Base-by-base conservation (phyloP, 2,888 invertebrate species). In the Hyposoter didymator region DNA sequence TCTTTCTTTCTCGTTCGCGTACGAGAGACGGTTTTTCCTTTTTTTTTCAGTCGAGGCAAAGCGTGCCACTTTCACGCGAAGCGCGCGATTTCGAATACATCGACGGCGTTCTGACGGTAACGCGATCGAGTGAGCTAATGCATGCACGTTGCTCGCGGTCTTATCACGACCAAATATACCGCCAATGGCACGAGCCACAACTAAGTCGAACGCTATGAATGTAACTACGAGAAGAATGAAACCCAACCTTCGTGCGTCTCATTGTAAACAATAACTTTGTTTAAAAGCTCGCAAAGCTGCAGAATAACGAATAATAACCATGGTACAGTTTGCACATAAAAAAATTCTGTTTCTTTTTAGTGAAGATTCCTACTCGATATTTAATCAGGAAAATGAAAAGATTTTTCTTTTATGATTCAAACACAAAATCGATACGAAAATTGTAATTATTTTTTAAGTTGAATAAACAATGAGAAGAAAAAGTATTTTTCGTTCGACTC, bases 31-130 rank as follows among this genome's bases (percentile, higher is more conserved):
- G 19, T 62, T 52, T 49, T 64, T 52, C 28, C 62, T 81, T 80
- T 87, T 55, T 52, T 75, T 85, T 82, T 82, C 82, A 84, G 81
- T 86, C 79, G 85, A 62, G 62, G 32, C 80, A 84, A 83, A 69
- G 45, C 82, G 88, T 87, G 89, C 89, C 70, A 88, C 88, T 89
- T 89, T 89, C 89, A 88, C 88, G 84, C 82, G 84, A 86, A 83
- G 82, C 86, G 75, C 84, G 82, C 87, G 87, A 86, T 87, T 87
- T 87, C 87, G 84, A 84, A 84, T 86, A 69, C 73, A 69, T 64
- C 14, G 69, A 67, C 64, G 66, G 43, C 52, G 78, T 49, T 45
- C 35, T 14, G n/a, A 22, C 12, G 67, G 55, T 72, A 47, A 52
- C 59, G 66, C 72, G 84, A 79, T 84, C 70, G 78, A 70, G 67